Evolutionary conservation across 2,888 invertebrate genomes (phyloP), one percentile per base, ranked within the genome.

Genomic region (Phasia obesa): DNA sequence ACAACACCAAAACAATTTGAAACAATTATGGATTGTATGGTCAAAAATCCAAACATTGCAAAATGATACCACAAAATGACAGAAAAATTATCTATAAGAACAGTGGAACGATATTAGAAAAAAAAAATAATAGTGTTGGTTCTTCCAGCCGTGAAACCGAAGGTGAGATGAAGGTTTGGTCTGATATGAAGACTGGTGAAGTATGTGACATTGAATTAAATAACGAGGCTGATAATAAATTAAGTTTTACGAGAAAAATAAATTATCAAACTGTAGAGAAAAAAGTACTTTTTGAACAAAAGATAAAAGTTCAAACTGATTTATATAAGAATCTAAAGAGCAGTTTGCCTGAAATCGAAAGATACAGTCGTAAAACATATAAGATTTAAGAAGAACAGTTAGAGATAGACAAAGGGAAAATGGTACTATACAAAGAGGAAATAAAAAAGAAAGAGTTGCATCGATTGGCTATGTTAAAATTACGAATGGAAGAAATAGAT

Each of bases 401-500:
- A 38, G n/a, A n/a, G n/a, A n/a, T n/a, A n/a, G n/a, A n/a, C n/a
- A n/a, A n/a, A n/a, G n/a, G n/a, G n/a, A 38, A 38, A 38, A 38
- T 38, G 38, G 13, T 3, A 13, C 9, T 38, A 3, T 38, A 38
- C 11, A 38, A 38, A 11, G 38, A 47, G 13, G 17, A 47, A 5
- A 47, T 47, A 47, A 47, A 47, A 47, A 47, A 47, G 44, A 47
- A 47, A 17, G 44, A 47, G 13, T 2, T 47, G 7, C n/a, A 47
- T 47, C 44, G 44, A 47, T 47, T 17, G 44, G 7, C 44, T 17
- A 17, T 47, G 44, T 13, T 47, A 19, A 47, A 47, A 47, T 19
- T 47, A 17, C 7, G 44, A 47, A 47, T 47, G 44, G 44, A 47
- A 17, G 44, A 47, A 17, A 47, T 47, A 47, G 44, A 47, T 6